A percentile compares a stretch with the other conserved stretches of the same genome.
Conservation (phyloP, 2,113 vertebrate species). For the Lota lota region DNA sequence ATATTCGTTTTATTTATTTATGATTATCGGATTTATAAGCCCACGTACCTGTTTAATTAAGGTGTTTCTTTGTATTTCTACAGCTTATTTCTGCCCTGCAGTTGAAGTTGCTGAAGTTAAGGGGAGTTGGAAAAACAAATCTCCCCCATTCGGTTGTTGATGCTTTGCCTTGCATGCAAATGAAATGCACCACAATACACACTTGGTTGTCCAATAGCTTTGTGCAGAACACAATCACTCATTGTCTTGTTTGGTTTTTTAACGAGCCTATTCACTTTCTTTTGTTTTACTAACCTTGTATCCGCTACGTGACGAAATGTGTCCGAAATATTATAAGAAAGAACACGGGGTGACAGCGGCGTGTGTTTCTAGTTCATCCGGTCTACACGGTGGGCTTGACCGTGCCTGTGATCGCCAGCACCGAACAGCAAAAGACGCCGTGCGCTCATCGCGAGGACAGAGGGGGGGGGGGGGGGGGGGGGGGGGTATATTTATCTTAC, state of each 20-base stretch:
- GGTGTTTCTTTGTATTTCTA: background rate
- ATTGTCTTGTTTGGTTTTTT: too few species aligned
- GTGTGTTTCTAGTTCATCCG: slow-evolving; percentile 68
- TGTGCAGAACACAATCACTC: too few species aligned
- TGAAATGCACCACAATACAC: slow-evolving; percentile 5
- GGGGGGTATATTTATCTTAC: slow-evolving; percentile 75
- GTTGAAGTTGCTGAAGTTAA: slow-evolving; percentile 31
- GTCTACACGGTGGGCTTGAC: slow-evolving; percentile 56
- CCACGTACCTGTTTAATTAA: too few species aligned
- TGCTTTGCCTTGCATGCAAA: slow-evolving; percentile 52
- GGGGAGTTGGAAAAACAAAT: slow-evolving; percentile 21
- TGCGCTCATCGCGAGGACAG: slow-evolving; percentile 40
- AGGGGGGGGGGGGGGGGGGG: slow-evolving; percentile 41
- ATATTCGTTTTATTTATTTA: too few species aligned
- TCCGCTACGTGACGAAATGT: slow-evolving; percentile 49
- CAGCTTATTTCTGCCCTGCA: background rate
- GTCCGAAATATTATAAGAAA: slow-evolving; percentile 29
- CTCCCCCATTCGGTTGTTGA: slow-evolving; percentile 4
- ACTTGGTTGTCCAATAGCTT: too few species aligned
- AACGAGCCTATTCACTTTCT: background rate
- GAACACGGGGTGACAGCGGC: slow-evolving; percentile 28
- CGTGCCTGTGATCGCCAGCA: slow-evolving; percentile 58
- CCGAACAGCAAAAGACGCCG: slow-evolving; percentile 66
- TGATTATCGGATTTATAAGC: background rate
- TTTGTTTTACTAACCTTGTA: slow-evolving; percentile 69